A percentile compares a stretch with the other conserved stretches of the same genome.
phyloP scores from a whole-genome alignment of 2,113 vertebrate species.

The human region GRCh38 chr2:144508001-144508500 shows the following conservation, averaged over 20 bases:
- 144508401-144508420: constrained; percentile 88
- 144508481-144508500: constrained; percentile 84
- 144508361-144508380: constrained; percentile 89
- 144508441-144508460: constrained; percentile 93
- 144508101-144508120: constrained; percentile 90
- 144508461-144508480: constrained; percentile 89
- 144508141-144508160: constrained; percentile 85
- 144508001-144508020: constrained; percentile 86
- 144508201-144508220: constrained; percentile 67
- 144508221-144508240: constrained; percentile 70
- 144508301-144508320: constrained; percentile 74
- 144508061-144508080: constrained; percentile 87
- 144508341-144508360: constrained; percentile 84
- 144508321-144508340: constrained; percentile 86
- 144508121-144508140: constrained; percentile 87
- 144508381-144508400: constrained; percentile 87
- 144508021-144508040: constrained; percentile 86
- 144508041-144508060: constrained; percentile 88
- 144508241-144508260: constrained; percentile 64
- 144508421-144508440: constrained; percentile 92
- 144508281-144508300: background rate
- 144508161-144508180: constrained; percentile 79
- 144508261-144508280: constrained; percentile 60
- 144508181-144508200: constrained; percentile 70
- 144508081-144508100: constrained; percentile 89